phyloP scores from a whole-genome alignment of 2,888 invertebrate genomes.

The Steinernema hermaphroditum region DNA sequence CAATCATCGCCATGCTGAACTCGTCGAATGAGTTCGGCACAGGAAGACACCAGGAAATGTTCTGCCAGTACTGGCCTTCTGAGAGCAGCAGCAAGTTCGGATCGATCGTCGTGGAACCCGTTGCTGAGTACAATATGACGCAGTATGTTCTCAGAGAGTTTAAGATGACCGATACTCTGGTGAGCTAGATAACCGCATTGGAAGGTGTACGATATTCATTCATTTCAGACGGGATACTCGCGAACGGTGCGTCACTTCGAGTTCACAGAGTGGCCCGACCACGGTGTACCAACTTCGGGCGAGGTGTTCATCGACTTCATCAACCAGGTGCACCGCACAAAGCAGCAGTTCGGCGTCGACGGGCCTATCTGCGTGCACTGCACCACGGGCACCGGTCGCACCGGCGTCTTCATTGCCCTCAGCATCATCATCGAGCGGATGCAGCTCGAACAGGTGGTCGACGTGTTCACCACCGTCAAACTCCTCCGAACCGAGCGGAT shows the following conservation, averaged over 20 bases:
- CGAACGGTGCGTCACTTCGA: constrained; percentile 92
- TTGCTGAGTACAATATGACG: constrained; percentile 99
- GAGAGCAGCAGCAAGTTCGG: constrained; percentile 70
- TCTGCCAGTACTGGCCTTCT: constrained; percentile 98
- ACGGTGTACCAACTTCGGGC: constrained; percentile 89
- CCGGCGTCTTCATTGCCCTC: constrained; percentile 95
- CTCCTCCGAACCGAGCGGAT: constrained; percentile 95
- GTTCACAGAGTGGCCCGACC: constrained; percentile 72
- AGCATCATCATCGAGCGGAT: constrained; percentile 97
- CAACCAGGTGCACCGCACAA: constrained; percentile 90
- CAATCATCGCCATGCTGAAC: constrained; percentile 97
- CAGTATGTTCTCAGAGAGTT: constrained; percentile 98
- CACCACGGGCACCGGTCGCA: constrained; percentile 95
- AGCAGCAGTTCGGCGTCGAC: constrained; percentile 98
- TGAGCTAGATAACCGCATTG: constrained; percentile 50
- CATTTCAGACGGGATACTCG: constrained; percentile 81
- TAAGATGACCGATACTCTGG: constrained; percentile 91
- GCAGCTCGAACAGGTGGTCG: constrained; percentile 97
- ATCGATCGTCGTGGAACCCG: constrained; percentile 85
- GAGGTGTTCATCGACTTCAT: constrained; percentile 99
- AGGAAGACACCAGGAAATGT: constrained; percentile 83
- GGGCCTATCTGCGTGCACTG: constrained; percentile 86
- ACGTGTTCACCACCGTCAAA: constrained; percentile 98
- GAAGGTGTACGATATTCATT: neutral
- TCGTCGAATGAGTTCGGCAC: constrained; percentile 94